Base-by-base conservation (phyloP, 2,113 vertebrate genomes). In the Aix galericulata region DNA sequence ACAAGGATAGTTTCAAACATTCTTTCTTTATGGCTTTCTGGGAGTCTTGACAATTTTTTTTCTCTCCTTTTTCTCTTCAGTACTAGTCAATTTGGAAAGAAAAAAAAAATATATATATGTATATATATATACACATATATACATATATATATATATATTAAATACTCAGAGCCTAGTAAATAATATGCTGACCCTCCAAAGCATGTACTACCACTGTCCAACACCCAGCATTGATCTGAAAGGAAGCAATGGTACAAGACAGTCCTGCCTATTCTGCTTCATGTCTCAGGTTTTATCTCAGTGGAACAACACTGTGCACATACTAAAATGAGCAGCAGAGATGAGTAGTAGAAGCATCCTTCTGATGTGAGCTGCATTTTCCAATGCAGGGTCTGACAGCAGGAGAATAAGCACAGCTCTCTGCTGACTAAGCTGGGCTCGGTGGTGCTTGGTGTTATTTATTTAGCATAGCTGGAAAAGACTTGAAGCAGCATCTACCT, bases 301-400 rank as follows among this genome's bases (percentile, higher is more conserved):
- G 11, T 7, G 11, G 9, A 62, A 42, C 15, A 42, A 0, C 18
- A 4, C 31, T 4, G 1, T 25, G 13, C 3, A 9, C 23, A 1
- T n/a, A 23, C 23, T 66, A 8, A 62, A 73, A 55, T 16, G 40
- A 50, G 31, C 2, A 76, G 53, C 29, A 52, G 53, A 1, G 2
- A 11, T 13, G 32, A 66, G 67, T 52, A 36, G 63, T 3, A 67
- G 21, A 27, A 80, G 31, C 15, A 17, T 29, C 32, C 17, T 1
- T 32, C 1, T 32, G n/a, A 5, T 17, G 9, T 0, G 3, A 64
- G 20, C 27, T 87, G 38, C 27, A 17, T 82, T 59, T 72, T 32
- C 53, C 42, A 75, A 1, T 5, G 4, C 25, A n/a, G 17, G 1
- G 6, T 6, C 66, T 3, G 1, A 17, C 32, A 69, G 67, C 3